Evolutionary conservation across 2,888 invertebrate species (phyloP).

Genomic region (Unio delphinus): DNA sequence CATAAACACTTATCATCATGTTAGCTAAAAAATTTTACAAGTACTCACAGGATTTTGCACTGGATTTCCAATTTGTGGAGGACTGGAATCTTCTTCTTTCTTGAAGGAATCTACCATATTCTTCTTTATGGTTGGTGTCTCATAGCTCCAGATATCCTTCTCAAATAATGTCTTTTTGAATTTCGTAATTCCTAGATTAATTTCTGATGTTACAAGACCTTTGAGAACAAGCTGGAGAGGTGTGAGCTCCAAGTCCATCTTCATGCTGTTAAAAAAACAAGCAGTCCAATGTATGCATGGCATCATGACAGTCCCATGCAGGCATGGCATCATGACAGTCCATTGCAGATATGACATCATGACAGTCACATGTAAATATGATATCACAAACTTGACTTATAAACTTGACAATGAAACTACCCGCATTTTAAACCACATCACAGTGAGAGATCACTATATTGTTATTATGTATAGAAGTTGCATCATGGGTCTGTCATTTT

Average conservation of each 20-base stretch:
- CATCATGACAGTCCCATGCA: conserved; percentile 13
- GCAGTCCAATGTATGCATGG: neutral
- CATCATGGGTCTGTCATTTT: no score
- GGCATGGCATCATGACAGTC: neutral
- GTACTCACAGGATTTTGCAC: conserved; percentile 12
- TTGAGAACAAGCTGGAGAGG: conserved; percentile 15
- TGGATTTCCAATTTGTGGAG: conserved; percentile 23
- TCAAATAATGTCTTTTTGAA: conserved; percentile 17
- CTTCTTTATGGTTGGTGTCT: conserved; percentile 24
- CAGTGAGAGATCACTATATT: no score
- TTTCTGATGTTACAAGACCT: conserved; percentile 15
- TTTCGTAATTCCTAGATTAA: conserved; percentile 3
- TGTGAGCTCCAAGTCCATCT: conserved; percentile 14
- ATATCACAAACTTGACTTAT: conserved; percentile 27
- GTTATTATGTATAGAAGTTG: no score
- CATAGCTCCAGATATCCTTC: conserved; percentile 10
- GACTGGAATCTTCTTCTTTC: conserved; percentile 33
- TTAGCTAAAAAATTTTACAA: neutral
- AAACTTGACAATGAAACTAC: conserved; percentile 5
- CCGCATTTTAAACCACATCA: no score
- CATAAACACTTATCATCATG: no score
- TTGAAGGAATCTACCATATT: conserved; percentile 34
- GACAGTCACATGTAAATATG: neutral
- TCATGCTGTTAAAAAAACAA: conserved; percentile 8
- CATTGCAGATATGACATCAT: no score